Evolutionary conservation across 2,113 vertebrate species (phyloP).

Genomic region (Zosterops hypoxanthus): DNA sequence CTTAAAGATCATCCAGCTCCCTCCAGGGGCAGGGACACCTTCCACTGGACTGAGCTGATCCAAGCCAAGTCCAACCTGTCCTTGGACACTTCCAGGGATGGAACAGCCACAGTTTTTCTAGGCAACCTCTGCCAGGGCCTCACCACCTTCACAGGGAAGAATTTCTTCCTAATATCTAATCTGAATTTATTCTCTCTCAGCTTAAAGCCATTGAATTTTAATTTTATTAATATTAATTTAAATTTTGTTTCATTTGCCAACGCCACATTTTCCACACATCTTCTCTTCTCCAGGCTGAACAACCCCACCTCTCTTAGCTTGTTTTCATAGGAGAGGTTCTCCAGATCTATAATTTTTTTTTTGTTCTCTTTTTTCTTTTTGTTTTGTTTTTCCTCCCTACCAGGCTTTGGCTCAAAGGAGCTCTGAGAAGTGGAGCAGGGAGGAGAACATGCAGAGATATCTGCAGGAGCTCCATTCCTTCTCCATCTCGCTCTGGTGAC

Average conservation of each 20-base stretch:
- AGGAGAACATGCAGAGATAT: neutral
- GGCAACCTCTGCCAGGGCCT: neutral
- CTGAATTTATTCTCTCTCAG: neutral
- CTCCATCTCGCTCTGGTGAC: neutral
- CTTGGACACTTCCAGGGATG: neutral
- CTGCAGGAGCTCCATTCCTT: neutral
- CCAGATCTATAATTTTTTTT: neutral
- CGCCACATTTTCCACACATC: neutral
- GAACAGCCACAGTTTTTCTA: neutral
- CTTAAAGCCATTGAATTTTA: neutral
- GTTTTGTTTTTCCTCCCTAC: neutral
- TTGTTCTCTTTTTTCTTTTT: neutral
- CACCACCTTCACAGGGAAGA: neutral
- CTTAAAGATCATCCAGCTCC: neutral
- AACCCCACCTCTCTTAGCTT: neutral
- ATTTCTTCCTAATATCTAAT: neutral
- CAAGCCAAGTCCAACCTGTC: fast-evolving
- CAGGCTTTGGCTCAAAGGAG: neutral
- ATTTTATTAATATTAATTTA: neutral
- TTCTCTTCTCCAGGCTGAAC: neutral
- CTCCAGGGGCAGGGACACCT: neutral
- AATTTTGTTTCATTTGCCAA: neutral
- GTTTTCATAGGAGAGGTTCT: neutral
- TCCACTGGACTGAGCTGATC: fast-evolving
- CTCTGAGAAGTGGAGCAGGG: neutral